These are phyloP conservation scores for Emydura subglobosa DNA, from an alignment of 2,113 vertebrate genomes.

Conservation along the genomic window DNA sequence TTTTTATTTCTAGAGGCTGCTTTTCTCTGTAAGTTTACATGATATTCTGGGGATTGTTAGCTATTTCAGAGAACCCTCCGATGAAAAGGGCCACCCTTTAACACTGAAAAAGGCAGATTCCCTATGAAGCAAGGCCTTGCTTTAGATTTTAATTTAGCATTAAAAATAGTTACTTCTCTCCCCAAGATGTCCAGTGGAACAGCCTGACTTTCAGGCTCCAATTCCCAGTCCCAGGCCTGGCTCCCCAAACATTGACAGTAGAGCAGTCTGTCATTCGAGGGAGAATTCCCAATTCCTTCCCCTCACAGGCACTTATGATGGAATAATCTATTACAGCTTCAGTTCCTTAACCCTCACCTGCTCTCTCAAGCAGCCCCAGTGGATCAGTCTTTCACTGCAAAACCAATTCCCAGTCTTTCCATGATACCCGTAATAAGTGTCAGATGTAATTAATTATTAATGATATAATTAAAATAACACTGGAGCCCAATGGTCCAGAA, in stretches of 20 bases:
- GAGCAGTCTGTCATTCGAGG: neutral
- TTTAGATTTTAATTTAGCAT: constrained; percentile 34
- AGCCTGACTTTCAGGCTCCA: neutral
- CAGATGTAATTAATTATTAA: neutral
- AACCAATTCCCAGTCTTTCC: neutral
- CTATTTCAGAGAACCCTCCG: constrained; percentile 43
- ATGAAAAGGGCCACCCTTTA: neutral
- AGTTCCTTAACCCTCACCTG: neutral
- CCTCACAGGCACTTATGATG: neutral
- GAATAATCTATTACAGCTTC: neutral
- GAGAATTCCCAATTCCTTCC: neutral
- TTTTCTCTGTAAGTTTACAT: constrained; percentile 58
- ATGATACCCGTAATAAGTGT: neutral
- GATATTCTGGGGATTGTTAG: constrained; percentile 14
- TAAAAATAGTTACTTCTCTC: neutral
- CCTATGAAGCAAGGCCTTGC: constrained; percentile 6
- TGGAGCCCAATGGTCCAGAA: neutral
- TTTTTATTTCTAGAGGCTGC: constrained; percentile 24
- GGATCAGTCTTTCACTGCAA: neutral
- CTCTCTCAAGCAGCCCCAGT: neutral
- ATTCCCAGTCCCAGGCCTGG: neutral
- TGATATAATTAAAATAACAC: constrained; percentile 3
- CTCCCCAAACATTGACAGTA: neutral
- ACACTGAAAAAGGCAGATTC: neutral
- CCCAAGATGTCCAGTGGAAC: neutral